Evolutionary conservation across 2,888 invertebrate species (phyloP), one percentile per base, ranked within the genome.

Genomic region (Dysmachus trigonus): DNA sequence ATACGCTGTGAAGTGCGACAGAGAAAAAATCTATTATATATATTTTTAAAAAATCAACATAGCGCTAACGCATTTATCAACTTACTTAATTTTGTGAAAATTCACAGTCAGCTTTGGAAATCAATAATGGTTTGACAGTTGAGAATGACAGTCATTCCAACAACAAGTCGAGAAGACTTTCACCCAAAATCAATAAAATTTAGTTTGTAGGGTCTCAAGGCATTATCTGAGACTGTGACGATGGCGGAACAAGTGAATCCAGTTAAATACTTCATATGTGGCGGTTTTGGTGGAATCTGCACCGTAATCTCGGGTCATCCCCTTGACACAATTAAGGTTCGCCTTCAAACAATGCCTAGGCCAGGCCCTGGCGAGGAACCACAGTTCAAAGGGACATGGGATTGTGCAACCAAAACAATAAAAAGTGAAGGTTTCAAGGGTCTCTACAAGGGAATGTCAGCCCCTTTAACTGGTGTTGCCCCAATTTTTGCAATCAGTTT

Each of bases 401-500:
- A 99, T 90, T 99, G 99, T 93, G 96, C 97, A 53, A 95, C 94
- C 90, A 97, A 98, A 92, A 99, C 98, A 1, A 93, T 99, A 22
- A 92, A 94, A 38, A 95, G 95, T 91, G 99, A 99, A 94, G 98
- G 98, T 2, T 93, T 96, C 88, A 93, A 93, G 85, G 98, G 98
- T 0, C 93, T 98, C 10, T 97, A 97, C 91, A 97, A 97, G 92
- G 97, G 97, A 89, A 95, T 95, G 94, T 97, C 96, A 3, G 99
- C 99, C 0, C 99, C 99, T 0, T 92, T 99, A 72, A 95, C 96
- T 8, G 99, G 99, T n/a, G 98, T 99, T 0, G 97, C 99, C 1
- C 99, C 99, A 10, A 98, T 99, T 91, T 99, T 99, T 93, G 99
- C 99, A 0, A 96, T 99, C 88, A 98, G 92, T 98, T 99, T 93